A percentile compares a stretch with the other conserved stretches of the same genome.
phyloP scores from a whole-genome alignment of 2,888 invertebrate genomes.

The Tetragonisca angustula region DNA sequence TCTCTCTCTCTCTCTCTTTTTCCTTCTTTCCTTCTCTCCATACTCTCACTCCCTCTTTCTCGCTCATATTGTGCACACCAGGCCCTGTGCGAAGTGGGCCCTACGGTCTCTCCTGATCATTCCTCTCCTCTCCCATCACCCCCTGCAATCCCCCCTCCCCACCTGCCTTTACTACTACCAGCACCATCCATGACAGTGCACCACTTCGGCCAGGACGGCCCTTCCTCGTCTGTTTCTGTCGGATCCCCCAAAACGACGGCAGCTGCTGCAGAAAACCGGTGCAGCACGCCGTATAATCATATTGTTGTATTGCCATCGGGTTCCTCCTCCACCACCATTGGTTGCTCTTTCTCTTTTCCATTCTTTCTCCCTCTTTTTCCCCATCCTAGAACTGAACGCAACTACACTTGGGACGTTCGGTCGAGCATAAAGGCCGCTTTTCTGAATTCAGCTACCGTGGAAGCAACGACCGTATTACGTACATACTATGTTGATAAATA shows the following conservation, averaged over 20 bases:
- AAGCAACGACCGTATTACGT: constrained; percentile 51
- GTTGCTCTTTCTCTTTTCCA: constrained; percentile 48
- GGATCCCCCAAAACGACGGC: constrained; percentile 76
- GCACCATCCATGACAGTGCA: constrained; percentile 47
- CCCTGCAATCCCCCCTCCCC: constrained; percentile 48
- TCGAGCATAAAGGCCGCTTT: constrained; percentile 50
- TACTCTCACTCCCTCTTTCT: constrained; percentile 36
- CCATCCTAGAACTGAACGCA: constrained; percentile 52
- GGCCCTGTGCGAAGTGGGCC: constrained; percentile 60
- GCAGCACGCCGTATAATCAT: constrained; percentile 79
- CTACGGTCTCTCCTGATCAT: constrained; percentile 49
- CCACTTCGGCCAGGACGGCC: constrained; percentile 58
- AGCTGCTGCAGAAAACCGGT: constrained; percentile 80
- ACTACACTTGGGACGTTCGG: constrained; percentile 41
- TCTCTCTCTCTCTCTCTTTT: constrained; percentile 12
- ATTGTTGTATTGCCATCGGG: constrained; percentile 75
- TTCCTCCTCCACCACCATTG: constrained; percentile 60
- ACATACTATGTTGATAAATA: constrained; percentile 32
- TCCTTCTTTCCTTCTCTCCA: constrained; percentile 20
- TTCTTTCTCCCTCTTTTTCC: constrained; percentile 36
- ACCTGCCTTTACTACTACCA: constrained; percentile 55
- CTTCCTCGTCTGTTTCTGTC: constrained; percentile 66
- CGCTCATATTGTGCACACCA: constrained; percentile 50
- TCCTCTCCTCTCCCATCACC: constrained; percentile 38
- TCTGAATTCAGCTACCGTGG: constrained; percentile 52